Base-by-base conservation (phyloP, 2,888 invertebrate species). In the Cylloceria caligata region DNA sequence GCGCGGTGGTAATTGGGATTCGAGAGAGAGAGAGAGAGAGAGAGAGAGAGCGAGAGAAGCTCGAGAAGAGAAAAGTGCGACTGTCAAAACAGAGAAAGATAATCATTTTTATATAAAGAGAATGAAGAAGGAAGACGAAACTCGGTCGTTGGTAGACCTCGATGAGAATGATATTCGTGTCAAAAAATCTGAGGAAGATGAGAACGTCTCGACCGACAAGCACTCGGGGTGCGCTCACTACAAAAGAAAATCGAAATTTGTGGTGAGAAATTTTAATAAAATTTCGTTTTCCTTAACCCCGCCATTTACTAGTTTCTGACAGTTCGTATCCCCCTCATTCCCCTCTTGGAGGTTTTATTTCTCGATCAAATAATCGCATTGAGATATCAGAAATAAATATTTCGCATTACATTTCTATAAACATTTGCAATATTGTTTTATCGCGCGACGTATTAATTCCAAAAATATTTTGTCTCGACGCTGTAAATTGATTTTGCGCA, bases 171-270 rank as follows among this genome's bases (percentile, higher is more conserved):
- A 64, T 77, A 79, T 80, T 49, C 45, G 73, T 34, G 65, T 79
- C 34, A 83, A 71, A 57, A 83, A 82, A 74, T 82, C 80, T 27
- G 84, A 86, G n/a, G 78, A 79, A 24, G 86, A 86, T 16, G 67
- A 85, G 36, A 77, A 65, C 68, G 85, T 87, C 30, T 80, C 81
- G 64, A 64, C 82, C 30, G 90, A 91, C 68, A 88, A 89, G 62
- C 86, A 86, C 81, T 92, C 91, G 80, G 97, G 97, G 79, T 97
- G 97, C 93, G 95, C 95, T 87, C 97, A 97, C 93, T 97, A 97
- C 91, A 96, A 96, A 92, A 94, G 97, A 89, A 95, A 96, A 92
- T 97, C 97, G 65, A 97, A 97, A 94, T 96, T 97, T 93, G 96
- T 97, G 94, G 97, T 97, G 94, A 95, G 96, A 94, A 30, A 30